These are phyloP conservation scores for Tychaedon coryphoeus DNA, from an alignment of 2,113 vertebrate species.

Conservation along the genomic window DNA sequence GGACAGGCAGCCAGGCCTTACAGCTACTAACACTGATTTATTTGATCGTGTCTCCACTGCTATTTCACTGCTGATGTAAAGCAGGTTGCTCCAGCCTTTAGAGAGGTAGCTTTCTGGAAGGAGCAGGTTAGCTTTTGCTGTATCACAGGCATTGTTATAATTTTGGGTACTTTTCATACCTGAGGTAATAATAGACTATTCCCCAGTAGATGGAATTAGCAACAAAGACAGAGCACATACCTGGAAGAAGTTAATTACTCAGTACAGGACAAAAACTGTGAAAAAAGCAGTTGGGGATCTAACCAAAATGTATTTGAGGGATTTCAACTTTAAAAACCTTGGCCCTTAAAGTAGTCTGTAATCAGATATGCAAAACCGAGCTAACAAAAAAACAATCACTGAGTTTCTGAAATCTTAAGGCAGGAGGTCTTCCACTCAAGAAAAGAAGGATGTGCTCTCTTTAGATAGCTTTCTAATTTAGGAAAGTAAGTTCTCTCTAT, in stretches of 20 bases:
- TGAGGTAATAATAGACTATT: background rate
- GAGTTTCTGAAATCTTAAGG: background rate
- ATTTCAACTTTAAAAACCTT: background rate
- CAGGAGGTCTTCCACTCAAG: background rate
- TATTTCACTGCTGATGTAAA: background rate
- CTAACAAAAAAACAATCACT: background rate
- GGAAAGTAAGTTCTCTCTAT: background rate
- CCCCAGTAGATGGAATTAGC: background rate
- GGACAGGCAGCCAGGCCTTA: background rate
- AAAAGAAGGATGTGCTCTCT: background rate
- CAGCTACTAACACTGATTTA: background rate
- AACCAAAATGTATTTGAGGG: background rate
- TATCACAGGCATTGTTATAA: background rate
- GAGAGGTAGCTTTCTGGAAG: background rate
- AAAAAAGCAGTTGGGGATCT: background rate
- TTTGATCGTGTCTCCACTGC: background rate
- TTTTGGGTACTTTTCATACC: background rate
- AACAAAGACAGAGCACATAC: background rate
- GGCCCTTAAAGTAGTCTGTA: background rate
- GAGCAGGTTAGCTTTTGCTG: background rate
- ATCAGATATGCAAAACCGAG: background rate
- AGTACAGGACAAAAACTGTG: background rate
- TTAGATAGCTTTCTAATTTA: background rate
- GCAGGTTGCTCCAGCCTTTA: background rate
- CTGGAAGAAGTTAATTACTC: background rate